Evolutionary conservation across 2,888 invertebrate species (phyloP).

Genomic region (Heliconius hortense): DNA sequence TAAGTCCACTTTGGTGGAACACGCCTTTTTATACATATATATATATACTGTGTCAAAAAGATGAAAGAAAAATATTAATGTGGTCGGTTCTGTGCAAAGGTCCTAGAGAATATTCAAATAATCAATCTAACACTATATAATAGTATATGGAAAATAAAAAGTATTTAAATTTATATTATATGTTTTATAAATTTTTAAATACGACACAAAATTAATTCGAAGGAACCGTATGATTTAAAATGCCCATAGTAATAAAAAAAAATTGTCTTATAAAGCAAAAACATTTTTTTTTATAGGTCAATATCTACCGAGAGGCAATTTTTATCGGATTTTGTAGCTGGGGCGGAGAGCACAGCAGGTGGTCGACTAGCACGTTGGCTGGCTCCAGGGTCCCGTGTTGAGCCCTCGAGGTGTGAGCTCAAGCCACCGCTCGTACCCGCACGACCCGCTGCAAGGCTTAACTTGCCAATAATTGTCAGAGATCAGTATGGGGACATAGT

Average conservation of each 20-base stretch:
- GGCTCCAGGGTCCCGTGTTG: slow-evolving; percentile 95
- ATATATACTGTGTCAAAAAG: too few species aligned
- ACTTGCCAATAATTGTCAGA: slow-evolving; percentile 87
- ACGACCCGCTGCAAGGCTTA: slow-evolving; percentile 80
- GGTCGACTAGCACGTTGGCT: slow-evolving; percentile 97
- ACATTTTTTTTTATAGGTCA: slow-evolving; percentile 79
- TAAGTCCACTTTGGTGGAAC: too few species aligned
- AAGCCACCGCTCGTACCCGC: slow-evolving; percentile 87
- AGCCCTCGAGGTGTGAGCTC: slow-evolving; percentile 93
- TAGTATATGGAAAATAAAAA: too few species aligned
- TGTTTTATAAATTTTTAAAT: background rate
- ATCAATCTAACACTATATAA: too few species aligned
- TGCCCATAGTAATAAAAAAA: too few species aligned
- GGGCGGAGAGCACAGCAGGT: slow-evolving; percentile 92
- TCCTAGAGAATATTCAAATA: too few species aligned
- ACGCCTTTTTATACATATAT: too few species aligned
- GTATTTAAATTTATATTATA: too few species aligned
- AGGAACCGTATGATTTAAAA: background rate
- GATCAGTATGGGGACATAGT: slow-evolving; percentile 97
- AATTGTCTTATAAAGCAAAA: background rate
- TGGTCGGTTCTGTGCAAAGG: too few species aligned
- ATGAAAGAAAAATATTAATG: too few species aligned
- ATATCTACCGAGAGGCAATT: slow-evolving; percentile 96
- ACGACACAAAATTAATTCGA: background rate
- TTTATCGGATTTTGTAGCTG: slow-evolving; percentile 94